Evolutionary conservation across 2,888 invertebrate species (phyloP), one percentile per base, ranked within the genome.

Genomic region (Pterostichus madidus): DNA sequence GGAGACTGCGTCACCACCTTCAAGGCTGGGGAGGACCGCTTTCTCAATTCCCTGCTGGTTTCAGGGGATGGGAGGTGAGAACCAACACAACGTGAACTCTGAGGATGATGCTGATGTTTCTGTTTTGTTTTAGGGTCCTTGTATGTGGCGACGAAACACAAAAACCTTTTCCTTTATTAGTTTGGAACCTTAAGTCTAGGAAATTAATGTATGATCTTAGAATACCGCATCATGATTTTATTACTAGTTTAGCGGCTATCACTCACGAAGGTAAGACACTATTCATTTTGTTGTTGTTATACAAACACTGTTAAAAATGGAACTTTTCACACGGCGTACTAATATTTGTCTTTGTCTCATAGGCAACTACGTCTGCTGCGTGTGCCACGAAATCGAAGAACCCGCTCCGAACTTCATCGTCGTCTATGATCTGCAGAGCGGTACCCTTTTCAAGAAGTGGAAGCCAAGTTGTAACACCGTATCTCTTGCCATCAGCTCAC

Each of bases 141-240:
- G 97, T 97, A 1, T 97, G 97, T 88, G 97, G 97, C 6, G 97
- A 97, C 89, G 97, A 97, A 91, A 97, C 97, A 0, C 97, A 97
- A 90, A 97, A 97, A 89, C 97, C 97, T 15, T 97, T 97, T 89
- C 97, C 97, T 0, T 90, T 97, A 85, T 92, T 97, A 61, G 97
- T 97, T 46, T 97, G 97, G 97, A 96, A 96, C 86, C 91, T 97
- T 85, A 93, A 95, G 53, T 96, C 96, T 17, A 92, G 96, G 80
- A 97, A 97, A 89, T 91, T 97, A 84, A 91, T 97, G 17, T 96
- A 97, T 88, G 97, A 97, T 90, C 92, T 97, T 85, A 92, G 97
- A 86, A 96, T 97, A 89, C 95, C 96, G 2, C 96, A 96, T 88
- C 97, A 97, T 87, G 97, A 97, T 90, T 97, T 97, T 89, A 91